Percentiles rank a stretch among this genome's conserved stretches.
Conservation (phyloP, 2,888 invertebrate species). For the Leucoma salicis region DNA sequence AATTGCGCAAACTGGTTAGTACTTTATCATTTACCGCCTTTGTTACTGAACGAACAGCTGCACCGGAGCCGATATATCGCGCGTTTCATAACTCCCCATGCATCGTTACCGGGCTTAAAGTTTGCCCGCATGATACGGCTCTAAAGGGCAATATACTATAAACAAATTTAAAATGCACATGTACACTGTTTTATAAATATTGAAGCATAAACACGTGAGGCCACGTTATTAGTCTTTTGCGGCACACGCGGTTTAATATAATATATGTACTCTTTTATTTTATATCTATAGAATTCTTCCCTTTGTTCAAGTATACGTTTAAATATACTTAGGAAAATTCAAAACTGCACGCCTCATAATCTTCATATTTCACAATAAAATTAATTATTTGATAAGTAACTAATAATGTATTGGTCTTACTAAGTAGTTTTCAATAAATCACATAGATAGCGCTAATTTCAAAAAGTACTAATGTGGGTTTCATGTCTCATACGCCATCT, state of each 20-base stretch:
- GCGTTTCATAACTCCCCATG: constrained; percentile 34
- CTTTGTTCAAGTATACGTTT: no score
- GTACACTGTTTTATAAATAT: constrained; percentile 4
- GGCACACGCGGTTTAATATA: background rate
- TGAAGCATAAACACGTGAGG: background rate
- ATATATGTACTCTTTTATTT: no score
- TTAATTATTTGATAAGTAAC: no score
- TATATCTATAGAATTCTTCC: no score
- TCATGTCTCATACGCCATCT: no score
- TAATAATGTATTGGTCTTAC: no score
- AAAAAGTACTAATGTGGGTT: no score
- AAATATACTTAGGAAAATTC: no score
- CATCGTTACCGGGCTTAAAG: constrained; percentile 11
- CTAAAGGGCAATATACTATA: constrained; percentile 9
- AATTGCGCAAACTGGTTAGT: constrained; percentile 14
- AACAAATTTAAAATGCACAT: constrained; percentile 9
- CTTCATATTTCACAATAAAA: no score
- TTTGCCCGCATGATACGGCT: constrained; percentile 17
- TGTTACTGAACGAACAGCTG: constrained; percentile 41
- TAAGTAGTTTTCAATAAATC: no score
- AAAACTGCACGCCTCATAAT: no score
- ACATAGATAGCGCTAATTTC: no score
- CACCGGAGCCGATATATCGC: constrained; percentile 25
- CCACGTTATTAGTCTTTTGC: background rate
- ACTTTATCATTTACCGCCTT: constrained; percentile 18